Conservation (phyloP, 2,113 vertebrate genomes). For the Xiphorhynchus elegans region DNA sequence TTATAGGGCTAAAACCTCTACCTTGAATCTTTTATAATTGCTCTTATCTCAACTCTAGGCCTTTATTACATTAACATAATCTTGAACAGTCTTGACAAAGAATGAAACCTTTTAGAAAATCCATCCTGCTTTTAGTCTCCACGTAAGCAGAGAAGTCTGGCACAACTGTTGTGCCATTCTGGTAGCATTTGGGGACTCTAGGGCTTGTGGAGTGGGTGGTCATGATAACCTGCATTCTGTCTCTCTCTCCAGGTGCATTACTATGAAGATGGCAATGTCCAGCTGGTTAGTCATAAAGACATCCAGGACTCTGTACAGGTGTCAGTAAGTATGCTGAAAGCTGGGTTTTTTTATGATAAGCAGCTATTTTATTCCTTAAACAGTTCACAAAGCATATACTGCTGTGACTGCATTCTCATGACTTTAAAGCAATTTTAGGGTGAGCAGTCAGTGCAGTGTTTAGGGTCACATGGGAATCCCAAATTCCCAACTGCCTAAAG, state of each 20-base stretch:
- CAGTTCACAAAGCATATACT: not conserved
- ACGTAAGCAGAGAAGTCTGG: slow-evolving; percentile 2
- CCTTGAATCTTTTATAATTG: not conserved
- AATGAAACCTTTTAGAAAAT: slow-evolving; percentile 39
- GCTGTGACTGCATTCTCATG: not conserved
- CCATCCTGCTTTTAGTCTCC: slow-evolving; percentile 27
- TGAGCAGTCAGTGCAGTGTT: not conserved
- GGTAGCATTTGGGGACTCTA: not conserved
- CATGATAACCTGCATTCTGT: not conserved
- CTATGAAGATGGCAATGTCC: slow-evolving; percentile 97
- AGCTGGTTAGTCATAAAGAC: slow-evolving; percentile 96
- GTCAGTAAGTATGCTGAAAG: slow-evolving; percentile 80
- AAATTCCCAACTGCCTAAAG: not conserved
- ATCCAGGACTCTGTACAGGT: slow-evolving; percentile 87
- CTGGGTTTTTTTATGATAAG: not conserved
- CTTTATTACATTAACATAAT: not conserved
- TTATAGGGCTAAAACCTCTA: not conserved
- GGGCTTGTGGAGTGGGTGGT: not conserved
- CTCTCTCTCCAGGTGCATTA: slow-evolving; percentile 87
- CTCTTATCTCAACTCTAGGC: not conserved
- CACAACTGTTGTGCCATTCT: not conserved
- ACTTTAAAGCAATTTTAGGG: not conserved
- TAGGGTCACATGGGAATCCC: not conserved
- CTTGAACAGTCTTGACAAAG: slow-evolving; percentile 47
- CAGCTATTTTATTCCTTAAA: not conserved